phyloP scores from a whole-genome alignment of 2,888 invertebrate species.

The Torymus tubicola region DNA sequence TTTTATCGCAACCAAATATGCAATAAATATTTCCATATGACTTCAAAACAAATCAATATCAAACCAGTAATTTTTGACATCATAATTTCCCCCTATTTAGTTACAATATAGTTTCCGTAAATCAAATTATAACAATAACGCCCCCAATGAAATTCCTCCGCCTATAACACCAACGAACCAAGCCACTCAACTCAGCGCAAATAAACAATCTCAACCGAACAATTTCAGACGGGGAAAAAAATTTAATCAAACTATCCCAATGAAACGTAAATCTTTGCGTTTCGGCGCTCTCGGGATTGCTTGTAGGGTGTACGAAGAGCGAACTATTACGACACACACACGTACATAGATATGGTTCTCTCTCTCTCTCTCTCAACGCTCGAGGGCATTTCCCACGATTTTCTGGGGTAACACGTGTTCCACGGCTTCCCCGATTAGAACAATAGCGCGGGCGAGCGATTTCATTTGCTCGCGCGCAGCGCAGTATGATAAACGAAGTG shows the following conservation, averaged over 20 bases:
- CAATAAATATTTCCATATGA: too few species aligned
- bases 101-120: too few species aligned
- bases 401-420: conserved; percentile 20
- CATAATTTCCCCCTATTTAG: too few species aligned
- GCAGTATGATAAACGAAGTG: not conserved
- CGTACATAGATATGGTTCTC: not conserved
- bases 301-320: not conserved
- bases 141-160: too few species aligned
- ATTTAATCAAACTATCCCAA: not conserved
- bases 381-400: conserved; percentile 42
- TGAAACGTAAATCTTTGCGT: conserved; percentile 21
- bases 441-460: conserved; percentile 10
- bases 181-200: too few species aligned
- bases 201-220: too few species aligned
- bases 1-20: too few species aligned
- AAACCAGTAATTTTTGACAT: too few species aligned
- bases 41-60: too few species aligned
- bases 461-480: conserved; percentile 4
- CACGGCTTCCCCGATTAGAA: conserved; percentile 26
- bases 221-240: too few species aligned
- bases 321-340: conserved; percentile 14
- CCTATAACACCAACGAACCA: too few species aligned
- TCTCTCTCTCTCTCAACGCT: not conserved
- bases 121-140: too few species aligned
- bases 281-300: not conserved